phyloP scores from a whole-genome alignment of 2,797 vertebrate genomes.

The Myioborus melanocephalus region DNA sequence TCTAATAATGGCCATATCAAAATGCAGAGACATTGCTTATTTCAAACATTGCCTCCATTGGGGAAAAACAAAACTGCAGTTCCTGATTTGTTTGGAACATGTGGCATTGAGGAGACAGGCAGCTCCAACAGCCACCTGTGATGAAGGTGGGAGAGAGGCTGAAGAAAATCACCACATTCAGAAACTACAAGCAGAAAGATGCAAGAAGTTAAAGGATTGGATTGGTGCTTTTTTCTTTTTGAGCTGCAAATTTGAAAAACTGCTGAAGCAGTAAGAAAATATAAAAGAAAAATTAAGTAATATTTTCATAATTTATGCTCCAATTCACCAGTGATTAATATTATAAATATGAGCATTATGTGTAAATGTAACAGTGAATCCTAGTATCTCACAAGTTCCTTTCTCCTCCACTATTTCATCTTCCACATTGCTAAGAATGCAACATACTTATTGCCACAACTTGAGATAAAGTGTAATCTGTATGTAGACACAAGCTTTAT shows the following conservation, averaged over 20 bases:
- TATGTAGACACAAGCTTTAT: background rate
- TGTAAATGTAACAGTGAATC: background rate
- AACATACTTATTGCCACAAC: background rate
- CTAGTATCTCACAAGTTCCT: background rate
- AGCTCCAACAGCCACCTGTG: background rate
- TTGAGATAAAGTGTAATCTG: background rate
- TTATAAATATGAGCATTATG: background rate
- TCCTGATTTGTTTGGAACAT: background rate
- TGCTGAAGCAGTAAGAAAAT: background rate
- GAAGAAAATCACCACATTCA: background rate
- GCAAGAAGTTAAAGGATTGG: background rate
- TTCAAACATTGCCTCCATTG: background rate
- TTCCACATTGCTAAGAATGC: background rate
- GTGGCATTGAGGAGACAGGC: background rate
- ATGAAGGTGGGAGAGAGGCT: background rate
- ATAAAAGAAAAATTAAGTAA: background rate
- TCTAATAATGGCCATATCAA: background rate
- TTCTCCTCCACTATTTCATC: background rate
- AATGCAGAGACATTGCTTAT: background rate
- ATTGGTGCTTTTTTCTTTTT: background rate
- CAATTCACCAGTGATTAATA: background rate
- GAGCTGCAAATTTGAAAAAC: background rate
- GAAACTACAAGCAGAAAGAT: background rate
- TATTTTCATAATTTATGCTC: background rate
- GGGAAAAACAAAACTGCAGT: background rate